These are phyloP conservation scores for Hemicordylus capensis DNA, from an alignment of 2,113 vertebrate species.

Conservation along the genomic window DNA sequence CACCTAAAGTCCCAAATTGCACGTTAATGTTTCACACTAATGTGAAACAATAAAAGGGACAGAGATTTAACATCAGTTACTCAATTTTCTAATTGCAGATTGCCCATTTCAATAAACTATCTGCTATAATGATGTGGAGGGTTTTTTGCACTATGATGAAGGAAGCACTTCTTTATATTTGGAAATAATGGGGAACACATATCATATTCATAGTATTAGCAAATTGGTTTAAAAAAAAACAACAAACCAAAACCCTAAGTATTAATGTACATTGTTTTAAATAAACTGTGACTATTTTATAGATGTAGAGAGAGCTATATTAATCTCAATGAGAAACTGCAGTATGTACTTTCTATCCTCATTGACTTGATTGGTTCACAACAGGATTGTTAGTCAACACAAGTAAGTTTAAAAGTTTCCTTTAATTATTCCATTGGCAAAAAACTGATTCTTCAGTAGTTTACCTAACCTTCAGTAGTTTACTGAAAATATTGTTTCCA, in stretches of 20 bases:
- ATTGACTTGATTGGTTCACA: not conserved
- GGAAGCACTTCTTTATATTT: not conserved
- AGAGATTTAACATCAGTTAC: not conserved
- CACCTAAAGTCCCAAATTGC: not conserved
- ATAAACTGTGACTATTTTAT: not conserved
- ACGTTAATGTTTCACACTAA: not conserved
- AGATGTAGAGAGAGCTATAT: not conserved
- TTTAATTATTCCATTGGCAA: not conserved
- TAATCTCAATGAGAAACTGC: not conserved
- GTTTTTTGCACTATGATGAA: not conserved
- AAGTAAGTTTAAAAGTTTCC: not conserved
- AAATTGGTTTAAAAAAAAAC: too few relatives aligned
- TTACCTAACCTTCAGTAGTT: not conserved
- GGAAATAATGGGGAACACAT: not conserved
- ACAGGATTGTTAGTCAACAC: not conserved
- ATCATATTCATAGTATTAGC: not conserved
- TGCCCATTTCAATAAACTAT: not conserved
- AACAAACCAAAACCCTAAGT: too few relatives aligned
- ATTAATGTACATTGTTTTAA: not conserved
- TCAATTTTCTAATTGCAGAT: not conserved
- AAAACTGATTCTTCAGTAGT: not conserved
- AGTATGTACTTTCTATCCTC: not conserved
- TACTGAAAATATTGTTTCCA: too few relatives aligned
- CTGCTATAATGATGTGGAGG: not conserved
- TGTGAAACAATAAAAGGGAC: not conserved